Conservation (phyloP, 2,113 vertebrate species). For the Vidua macroura region DNA sequence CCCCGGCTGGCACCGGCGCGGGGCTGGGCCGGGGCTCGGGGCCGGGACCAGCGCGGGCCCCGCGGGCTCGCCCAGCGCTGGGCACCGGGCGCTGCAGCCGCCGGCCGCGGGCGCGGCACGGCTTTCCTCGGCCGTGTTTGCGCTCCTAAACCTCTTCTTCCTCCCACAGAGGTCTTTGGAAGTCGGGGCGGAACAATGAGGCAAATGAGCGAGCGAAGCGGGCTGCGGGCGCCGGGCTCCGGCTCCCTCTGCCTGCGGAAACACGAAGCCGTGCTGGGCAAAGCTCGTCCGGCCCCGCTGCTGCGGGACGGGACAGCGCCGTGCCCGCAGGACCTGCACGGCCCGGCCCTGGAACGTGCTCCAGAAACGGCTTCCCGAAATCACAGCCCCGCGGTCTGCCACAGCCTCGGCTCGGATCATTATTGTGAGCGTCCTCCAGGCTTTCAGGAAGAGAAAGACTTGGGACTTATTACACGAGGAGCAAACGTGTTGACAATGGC, state of each 20-base stretch:
- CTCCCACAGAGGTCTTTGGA: not conserved
- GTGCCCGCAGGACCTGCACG: rapidly evolving
- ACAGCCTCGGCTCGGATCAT: not conserved
- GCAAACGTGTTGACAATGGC: not conserved
- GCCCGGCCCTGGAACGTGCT: rapidly evolving
- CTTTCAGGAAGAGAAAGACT: not conserved
- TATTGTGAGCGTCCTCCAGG: rapidly evolving
- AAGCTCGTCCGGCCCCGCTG: rapidly evolving
- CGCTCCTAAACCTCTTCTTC: not conserved
- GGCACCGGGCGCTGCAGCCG: not conserved
- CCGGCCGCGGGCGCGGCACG: not conserved
- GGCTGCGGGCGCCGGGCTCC: not conserved
- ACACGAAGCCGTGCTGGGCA: not conserved
- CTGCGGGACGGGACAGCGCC: too few relatives aligned
- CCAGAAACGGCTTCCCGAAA: not conserved
- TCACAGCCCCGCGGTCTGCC: not conserved
- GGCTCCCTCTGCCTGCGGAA: constrained; percentile 21
- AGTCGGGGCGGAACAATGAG: not conserved
- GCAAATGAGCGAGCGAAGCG: rapidly evolving
- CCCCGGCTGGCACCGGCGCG: not conserved
- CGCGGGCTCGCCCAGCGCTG: not conserved
- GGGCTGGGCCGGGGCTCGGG: rapidly evolving
- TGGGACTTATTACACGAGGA: not conserved
- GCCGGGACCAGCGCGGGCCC: not conserved
- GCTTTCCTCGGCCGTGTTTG: not conserved